Evolutionary conservation across 2,888 invertebrate species (phyloP).

Genomic region (Julus scandinavius): DNA sequence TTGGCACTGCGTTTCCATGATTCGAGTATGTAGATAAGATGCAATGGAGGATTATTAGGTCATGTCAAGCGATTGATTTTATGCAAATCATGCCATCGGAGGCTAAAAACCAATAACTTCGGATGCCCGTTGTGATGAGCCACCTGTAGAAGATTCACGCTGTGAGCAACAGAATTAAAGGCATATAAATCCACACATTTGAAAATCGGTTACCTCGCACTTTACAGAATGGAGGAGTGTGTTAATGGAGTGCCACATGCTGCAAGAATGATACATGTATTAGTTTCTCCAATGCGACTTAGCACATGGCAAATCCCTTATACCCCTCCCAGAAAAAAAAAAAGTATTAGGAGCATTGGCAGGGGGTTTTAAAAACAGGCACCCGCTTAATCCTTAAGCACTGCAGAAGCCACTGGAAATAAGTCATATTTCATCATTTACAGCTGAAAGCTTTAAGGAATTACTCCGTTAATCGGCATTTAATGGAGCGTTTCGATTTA

Average conservation of each 20-base stretch:
- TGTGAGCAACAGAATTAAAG: not conserved
- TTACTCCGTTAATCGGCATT: constrained; percentile 11
- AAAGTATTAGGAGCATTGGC: not conserved
- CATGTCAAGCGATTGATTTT: too few species aligned
- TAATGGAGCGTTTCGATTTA: constrained; percentile 16
- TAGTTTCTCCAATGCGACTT: not conserved
- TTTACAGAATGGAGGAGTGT: too few species aligned
- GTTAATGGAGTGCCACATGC: not conserved
- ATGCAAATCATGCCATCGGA: not conserved
- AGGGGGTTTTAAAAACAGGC: constrained; percentile 1
- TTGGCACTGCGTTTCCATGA: too few species aligned
- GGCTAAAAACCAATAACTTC: not conserved
- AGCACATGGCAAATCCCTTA: not conserved
- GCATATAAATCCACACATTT: not conserved
- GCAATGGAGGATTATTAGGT: too few species aligned
- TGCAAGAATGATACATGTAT: not conserved
- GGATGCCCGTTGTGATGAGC: not conserved
- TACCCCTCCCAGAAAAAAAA: not conserved
- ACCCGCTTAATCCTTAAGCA: not conserved
- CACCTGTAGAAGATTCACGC: not conserved
- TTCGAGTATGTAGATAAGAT: too few species aligned
- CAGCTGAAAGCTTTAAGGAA: not conserved
- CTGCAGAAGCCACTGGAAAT: not conserved
- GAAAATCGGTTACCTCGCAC: not conserved
- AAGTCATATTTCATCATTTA: not conserved